Evolutionary conservation across 2,113 vertebrate genomes (phyloP).

Genomic region (Megaleporinus macrocephalus): DNA sequence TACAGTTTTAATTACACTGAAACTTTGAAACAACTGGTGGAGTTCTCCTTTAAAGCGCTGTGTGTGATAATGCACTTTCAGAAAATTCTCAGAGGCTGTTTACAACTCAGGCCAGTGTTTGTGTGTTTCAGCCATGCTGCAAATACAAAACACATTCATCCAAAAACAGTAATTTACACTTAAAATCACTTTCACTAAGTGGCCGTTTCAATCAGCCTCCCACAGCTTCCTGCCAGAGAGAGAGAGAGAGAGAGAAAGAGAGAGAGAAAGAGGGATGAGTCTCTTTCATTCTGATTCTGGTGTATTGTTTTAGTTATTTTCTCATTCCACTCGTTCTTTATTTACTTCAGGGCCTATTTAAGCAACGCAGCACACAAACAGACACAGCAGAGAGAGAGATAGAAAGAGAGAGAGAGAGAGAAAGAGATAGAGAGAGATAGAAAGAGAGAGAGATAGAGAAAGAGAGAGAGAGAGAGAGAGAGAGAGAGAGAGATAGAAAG

Average conservation of each 20-base stretch:
- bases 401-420: neutral
- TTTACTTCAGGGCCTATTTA: neutral
- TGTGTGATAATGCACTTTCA: neutral
- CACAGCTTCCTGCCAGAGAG: neutral
- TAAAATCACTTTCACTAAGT: slow-evolving; percentile 10
- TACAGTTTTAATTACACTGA: too few relatives aligned
- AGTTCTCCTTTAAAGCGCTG: neutral
- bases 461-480: neutral
- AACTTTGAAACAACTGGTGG: too few relatives aligned
- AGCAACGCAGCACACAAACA: neutral
- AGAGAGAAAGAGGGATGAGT: neutral
- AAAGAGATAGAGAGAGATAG: too few relatives aligned
- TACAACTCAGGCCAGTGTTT: neutral
- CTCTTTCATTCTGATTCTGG: neutral
- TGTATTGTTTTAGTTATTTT: neutral
- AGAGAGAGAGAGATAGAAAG: too few relatives aligned
- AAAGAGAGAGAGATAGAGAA: neutral
- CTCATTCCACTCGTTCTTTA: neutral
- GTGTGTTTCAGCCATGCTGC: neutral
- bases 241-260: neutral
- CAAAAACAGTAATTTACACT: slow-evolving; percentile 21
- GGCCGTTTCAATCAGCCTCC: slow-evolving; percentile 16
- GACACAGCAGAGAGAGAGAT: neutral
- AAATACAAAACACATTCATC: slow-evolving; percentile 16
- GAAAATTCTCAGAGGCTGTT: neutral